Percentiles rank a stretch among this genome's conserved stretches.
phyloP scores from a whole-genome alignment of 2,888 invertebrate species.

The Habroteleia sp. region DNA sequence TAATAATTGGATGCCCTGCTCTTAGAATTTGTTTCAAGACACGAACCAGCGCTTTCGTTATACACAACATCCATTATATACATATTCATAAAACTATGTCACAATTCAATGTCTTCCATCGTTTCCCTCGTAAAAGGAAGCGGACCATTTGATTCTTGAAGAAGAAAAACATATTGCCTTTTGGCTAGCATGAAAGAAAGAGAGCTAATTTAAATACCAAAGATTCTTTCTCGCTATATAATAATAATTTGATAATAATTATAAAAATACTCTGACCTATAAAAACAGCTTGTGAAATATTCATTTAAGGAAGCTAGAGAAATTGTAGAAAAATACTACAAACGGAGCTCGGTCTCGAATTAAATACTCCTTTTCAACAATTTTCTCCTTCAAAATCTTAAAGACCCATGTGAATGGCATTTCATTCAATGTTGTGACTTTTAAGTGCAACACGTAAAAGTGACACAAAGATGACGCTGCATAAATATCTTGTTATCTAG shows the following conservation, averaged over 20 bases:
- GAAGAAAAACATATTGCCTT: slow-evolving; percentile 30
- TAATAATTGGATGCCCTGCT: slow-evolving; percentile 23
- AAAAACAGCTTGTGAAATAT: slow-evolving; percentile 24
- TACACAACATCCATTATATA: slow-evolving; percentile 12
- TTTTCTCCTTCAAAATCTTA: slow-evolving; percentile 13
- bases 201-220: too few species aligned
- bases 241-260: too few species aligned
- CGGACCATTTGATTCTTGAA: slow-evolving; percentile 19
- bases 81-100: slow-evolving; percentile 29
- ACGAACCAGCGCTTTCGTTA: slow-evolving; percentile 20
- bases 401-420: slow-evolving; percentile 13
- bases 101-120: slow-evolving; percentile 11
- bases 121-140: slow-evolving; percentile 25
- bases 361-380: slow-evolving; percentile 29
- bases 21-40: slow-evolving; percentile 32
- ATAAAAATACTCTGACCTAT: not conserved
- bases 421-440: slow-evolving; percentile 10
- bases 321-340: slow-evolving; percentile 29
- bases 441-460: slow-evolving; percentile 9
- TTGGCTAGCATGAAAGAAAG: not conserved
- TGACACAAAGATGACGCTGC: slow-evolving; percentile 7
- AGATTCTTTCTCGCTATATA: too few species aligned
- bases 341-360: not conserved
- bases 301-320: slow-evolving; percentile 1
- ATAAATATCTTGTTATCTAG: too few species aligned